These are phyloP conservation scores for Dysdera silvatica DNA, from an alignment of 1,140 invertebrate genomes.

Conservation along the genomic window DNA sequence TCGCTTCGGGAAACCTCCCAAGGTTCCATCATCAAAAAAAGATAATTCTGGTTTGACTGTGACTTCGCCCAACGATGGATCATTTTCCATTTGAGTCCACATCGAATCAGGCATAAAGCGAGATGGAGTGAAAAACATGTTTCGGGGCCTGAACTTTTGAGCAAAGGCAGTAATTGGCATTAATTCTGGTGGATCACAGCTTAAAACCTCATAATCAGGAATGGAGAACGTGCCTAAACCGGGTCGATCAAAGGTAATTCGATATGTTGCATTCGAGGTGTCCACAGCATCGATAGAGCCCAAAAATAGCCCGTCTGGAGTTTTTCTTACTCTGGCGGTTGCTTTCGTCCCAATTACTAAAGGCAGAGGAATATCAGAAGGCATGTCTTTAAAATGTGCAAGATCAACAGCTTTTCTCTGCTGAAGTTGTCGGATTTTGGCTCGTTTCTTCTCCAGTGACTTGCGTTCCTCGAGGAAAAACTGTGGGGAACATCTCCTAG, in stretches of 20 bases:
- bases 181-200: constrained; percentile 83
- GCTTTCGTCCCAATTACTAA: constrained; percentile 96
- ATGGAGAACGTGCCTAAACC: constrained; percentile 93
- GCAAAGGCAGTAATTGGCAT: constrained; percentile 78
- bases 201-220: constrained; percentile 92
- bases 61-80: constrained; percentile 46
- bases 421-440: constrained; percentile 87
- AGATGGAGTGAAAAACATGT: constrained; percentile 52
- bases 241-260: constrained; percentile 89
- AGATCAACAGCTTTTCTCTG: constrained; percentile 82
- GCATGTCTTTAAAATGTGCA: constrained; percentile 76
- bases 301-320: constrained; percentile 94
- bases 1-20: constrained; percentile 75
- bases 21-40: constrained; percentile 46
- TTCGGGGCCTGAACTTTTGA: constrained; percentile 65
- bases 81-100: constrained; percentile 48
- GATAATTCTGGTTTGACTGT: constrained; percentile 42
- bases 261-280: constrained; percentile 91
- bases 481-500: constrained; percentile 61
- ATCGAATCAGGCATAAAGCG: constrained; percentile 48
- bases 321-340: constrained; percentile 63
- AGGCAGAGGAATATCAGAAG: constrained; percentile 90
- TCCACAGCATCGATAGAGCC: constrained; percentile 96
- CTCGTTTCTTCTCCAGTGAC: constrained; percentile 79
- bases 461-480: constrained; percentile 92